A percentile compares a stretch with the other conserved stretches of the same genome.
These are phyloP conservation scores for Tetranychus truncatus DNA, from an alignment of 2,888 invertebrate genomes.

Conservation along the genomic window DNA sequence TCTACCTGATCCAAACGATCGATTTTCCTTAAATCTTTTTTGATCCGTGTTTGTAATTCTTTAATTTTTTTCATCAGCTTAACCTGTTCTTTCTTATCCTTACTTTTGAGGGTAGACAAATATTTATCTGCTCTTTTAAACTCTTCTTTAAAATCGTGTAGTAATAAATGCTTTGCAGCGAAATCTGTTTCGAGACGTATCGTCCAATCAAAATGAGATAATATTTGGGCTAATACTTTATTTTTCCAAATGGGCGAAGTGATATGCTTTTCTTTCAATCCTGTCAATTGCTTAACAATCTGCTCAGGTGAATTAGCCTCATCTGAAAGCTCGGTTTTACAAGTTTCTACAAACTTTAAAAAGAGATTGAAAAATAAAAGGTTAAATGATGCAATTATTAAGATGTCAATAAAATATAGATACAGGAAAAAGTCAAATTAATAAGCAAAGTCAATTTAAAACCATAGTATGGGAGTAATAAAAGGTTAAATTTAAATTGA, in stretches of 20 bases:
- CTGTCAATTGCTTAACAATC: background rate
- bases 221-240: background rate
- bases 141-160: background rate
- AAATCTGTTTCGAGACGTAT: background rate
- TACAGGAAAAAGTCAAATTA: no score
- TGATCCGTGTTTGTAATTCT: background rate
- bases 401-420: no score
- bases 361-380: no score
- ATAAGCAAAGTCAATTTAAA: no score
- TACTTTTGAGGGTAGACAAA: background rate
- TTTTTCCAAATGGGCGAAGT: background rate
- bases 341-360: background rate
- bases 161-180: background rate
- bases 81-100: background rate
- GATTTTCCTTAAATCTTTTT: constrained; percentile 16
- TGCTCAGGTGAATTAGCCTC: background rate
- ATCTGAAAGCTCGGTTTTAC: background rate
- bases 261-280: background rate
- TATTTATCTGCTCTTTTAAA: constrained; percentile 4
- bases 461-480: no score
- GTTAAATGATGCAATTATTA: no score
- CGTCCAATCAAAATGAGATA: background rate
- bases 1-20: constrained; percentile 17
- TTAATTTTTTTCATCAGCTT: background rate
- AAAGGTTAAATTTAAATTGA: no score